Base-by-base conservation (phyloP, 2,113 vertebrate species). In the Nanorana parkeri region DNA sequence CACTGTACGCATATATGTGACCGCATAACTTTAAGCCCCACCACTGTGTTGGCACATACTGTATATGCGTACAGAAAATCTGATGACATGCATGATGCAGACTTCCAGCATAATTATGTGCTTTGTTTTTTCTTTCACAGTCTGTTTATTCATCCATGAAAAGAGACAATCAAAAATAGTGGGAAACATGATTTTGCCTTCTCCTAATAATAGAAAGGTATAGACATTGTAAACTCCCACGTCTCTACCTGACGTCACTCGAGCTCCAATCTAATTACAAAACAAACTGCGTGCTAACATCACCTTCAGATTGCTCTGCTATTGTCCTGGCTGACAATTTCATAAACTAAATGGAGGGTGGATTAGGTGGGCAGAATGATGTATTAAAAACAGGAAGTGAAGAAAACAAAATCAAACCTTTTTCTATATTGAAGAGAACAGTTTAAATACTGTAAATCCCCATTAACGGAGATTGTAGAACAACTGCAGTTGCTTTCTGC, bases 341-440 rank as follows among this genome's bases (percentile, higher is more conserved):
- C 80, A 81, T 81, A 75, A 81, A 75, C 51, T 66, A 66, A 81
- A 81, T 81, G 80, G 80, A 66, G 36, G 69, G 8, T 4, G 80
- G 80, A 81, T 81, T 81, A 81, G 26, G 47, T 26, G 2, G 13
- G 24, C 21, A 56, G 41, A 75, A 74, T 67, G 75, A 75, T 81
- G 69, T 81, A 75, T 81, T 61, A 71, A 66, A n/a, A 64, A 74
- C 17, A 16, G 41, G 28, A 16, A 58, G 55, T 4, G 19, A 23
- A 41, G 32, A 63, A 29, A 80, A 56, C 29, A 2, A 74, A 60
- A 74, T 60, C 11, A 36, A 58, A 72, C 26, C 55, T 71, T 63
- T 71, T 71, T 71, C 23, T 78, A 11, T 72, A 80, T 80, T 81
- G 56, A 65, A 68, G 65, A 65, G 28, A 64, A 26, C 41, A 21